Percentiles rank a stretch among this genome's conserved stretches.
These are phyloP conservation scores for Meliscaeva auricollis DNA, from an alignment of 2,888 invertebrate species.

Conservation along the genomic window DNA sequence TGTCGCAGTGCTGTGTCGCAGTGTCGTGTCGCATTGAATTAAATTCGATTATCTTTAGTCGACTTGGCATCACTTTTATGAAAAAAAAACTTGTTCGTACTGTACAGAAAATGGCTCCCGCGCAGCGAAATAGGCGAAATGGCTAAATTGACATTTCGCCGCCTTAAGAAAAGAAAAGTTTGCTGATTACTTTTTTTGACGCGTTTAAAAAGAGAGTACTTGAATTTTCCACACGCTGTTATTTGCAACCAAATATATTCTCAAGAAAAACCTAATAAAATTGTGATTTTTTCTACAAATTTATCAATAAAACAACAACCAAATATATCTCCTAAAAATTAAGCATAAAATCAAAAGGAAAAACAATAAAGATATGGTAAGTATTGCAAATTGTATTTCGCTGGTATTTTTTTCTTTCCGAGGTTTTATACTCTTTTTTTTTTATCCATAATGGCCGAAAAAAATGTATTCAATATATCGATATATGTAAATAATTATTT, in stretches of 20 bases:
- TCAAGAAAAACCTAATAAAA: conserved; percentile 16
- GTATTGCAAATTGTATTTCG: conserved; percentile 9
- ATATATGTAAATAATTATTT: neutral
- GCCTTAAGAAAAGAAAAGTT: conserved; percentile 8
- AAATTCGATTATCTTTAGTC: no score
- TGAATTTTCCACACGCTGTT: conserved; percentile 43
- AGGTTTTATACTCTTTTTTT: neutral
- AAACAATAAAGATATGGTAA: conserved; percentile 58
- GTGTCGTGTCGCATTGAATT: no score
- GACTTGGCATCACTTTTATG: neutral
- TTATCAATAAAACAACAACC: conserved; percentile 33
- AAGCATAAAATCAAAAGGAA: neutral
- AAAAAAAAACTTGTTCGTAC: conserved; percentile 18
- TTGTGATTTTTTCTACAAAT: neutral
- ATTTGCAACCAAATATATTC: conserved; percentile 44
- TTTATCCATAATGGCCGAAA: conserved; percentile 54
- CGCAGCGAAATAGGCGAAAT: conserved; percentile 18
- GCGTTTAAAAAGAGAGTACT: conserved; percentile 43
- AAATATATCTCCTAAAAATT: conserved; percentile 14
- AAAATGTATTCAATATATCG: neutral
- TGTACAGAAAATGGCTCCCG: conserved; percentile 51
- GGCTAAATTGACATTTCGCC: conserved; percentile 55
- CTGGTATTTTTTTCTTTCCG: neutral
- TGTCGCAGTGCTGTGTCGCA: no score
- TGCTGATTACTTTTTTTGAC: conserved; percentile 63